Percentiles rank a stretch among this genome's conserved stretches.
Conservation (phyloP, 37 sponge, comb jelly and placozoan genomes). For the Geodia barretti region DNA sequence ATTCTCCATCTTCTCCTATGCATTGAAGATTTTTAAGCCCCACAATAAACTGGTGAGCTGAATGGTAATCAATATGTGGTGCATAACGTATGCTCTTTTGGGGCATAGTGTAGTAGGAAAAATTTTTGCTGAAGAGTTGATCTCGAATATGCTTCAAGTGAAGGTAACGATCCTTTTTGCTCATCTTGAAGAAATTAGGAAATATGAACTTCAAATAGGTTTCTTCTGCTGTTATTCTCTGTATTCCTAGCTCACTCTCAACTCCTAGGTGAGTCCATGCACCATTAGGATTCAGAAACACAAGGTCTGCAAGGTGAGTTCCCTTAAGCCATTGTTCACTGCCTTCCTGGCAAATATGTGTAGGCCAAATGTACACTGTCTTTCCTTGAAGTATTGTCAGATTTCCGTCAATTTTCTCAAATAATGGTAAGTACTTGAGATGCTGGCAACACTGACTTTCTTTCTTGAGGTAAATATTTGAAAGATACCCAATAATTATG, state of each 20-base stretch:
- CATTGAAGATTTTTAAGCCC: slow-evolving; percentile 9
- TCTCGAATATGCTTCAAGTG: slow-evolving; percentile 57
- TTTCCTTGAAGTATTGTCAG: slow-evolving; percentile 10
- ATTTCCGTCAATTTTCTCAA: slow-evolving; percentile 28
- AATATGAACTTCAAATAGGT: slow-evolving; percentile 45
- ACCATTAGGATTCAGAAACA: slow-evolving; percentile 34
- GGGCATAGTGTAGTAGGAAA: background rate
- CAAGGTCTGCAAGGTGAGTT: background rate
- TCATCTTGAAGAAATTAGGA: slow-evolving; percentile 21
- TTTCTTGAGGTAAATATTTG: slow-evolving; percentile 9
- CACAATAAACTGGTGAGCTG: slow-evolving; percentile 1
- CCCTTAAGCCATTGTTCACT: slow-evolving; percentile 24
- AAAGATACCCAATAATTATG: slow-evolving; percentile 26
- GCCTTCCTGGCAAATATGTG: background rate
- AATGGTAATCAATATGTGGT: no score
- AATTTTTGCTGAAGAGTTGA: background rate
- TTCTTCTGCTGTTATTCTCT: slow-evolving; percentile 7
- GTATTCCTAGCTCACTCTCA: background rate
- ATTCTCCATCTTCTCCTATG: slow-evolving; percentile 15
- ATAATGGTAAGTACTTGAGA: slow-evolving; percentile 47
- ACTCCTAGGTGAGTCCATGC: slow-evolving; percentile 29
- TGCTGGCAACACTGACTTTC: background rate
- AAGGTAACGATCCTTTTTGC: slow-evolving; percentile 27
- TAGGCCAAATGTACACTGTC: slow-evolving; percentile 41
- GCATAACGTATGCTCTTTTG: background rate